Base-by-base conservation (phyloP, 1,140 invertebrate species). In the Aphelinus certus region DNA sequence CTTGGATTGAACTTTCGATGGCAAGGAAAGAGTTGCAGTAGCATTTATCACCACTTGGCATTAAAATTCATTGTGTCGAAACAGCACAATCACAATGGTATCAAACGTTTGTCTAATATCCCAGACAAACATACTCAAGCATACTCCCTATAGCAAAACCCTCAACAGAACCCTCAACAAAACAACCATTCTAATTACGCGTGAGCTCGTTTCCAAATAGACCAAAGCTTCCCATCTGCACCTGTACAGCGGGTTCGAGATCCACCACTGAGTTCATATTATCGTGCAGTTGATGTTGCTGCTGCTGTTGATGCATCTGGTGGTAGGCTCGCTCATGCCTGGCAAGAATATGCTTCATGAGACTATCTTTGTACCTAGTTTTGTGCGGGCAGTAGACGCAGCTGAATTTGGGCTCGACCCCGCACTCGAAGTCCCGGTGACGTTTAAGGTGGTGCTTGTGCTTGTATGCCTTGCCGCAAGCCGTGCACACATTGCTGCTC, bases 351-450 rank as follows among this genome's bases (percentile, higher is more conserved):
- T 88, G 85, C 61, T 86, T 87, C 68, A 81, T 80, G 45, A 87
- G 60, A 76, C 90, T 90, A 53, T 86, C 87, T 73, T 90, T 91
- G 65, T 90, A 90, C 42, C 90, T 88, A 2, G 90, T 88, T 76
- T 87, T 87, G 77, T 91, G 90, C 2, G 88, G 85, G 75, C 90
- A 91, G 66, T 88, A 84, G 3, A 89, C 85, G 75, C 90, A 91
- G 47, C 84, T 82, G 79, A 90, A 91, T 78, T 89, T 88, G 1
- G 90, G 89, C 76, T 89, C 88, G 26, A 89, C 84, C n/a, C 90
- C 90, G 75, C 90, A 91, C 77, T 91, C 90, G 73, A 88, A 91
- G 53, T 89, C 87, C 76, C 88, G 83, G 77, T 92, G 90, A 26
- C 88, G 84, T 71, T 87, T 88, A 71, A 88, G 63, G 42, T 85